Base-by-base conservation (phyloP, 2,888 invertebrate genomes). In the Athalia cordata region DNA sequence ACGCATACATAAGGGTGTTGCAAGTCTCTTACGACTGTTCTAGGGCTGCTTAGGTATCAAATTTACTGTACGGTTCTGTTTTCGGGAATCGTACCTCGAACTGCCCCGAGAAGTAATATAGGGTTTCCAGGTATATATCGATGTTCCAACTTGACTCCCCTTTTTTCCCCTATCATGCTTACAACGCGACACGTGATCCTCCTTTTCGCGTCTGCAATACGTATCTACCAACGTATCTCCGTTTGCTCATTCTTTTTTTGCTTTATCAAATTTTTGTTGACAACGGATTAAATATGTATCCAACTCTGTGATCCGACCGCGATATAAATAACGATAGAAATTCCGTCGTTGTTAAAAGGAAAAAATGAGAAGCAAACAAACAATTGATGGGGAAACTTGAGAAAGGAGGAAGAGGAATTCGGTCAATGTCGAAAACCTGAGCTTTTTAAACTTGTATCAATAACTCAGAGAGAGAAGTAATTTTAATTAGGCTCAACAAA, bases 41-140 rank as follows among this genome's bases (percentile, higher is more conserved):
- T 89, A 89, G 79, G 89, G 89, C 85, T 89, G 88, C 89, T 50
- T 72, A 79, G 82, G 83, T 87, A 86, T 89, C 87, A 83, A 85
- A 82, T 88, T 87, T 82, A 82, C 81, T 84, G 29, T 29, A 29
- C 29, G 85, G 86, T 86, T 88, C 87, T 84, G 84, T 87, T 89
- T 89, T 89, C 86, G 87, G 85, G 86, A 89, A 89, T 87, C 85
- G 88, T 88, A 88, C 86, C 84, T 88, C 82, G 86, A 86, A 85
- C 86, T 88, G 82, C 83, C 83, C 62, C 64, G 15, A 75, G 57
- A 43, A 75, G 15, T 62, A 83, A 84, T 88, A 29, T 29, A 88
- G 81, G 86, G 86, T 89, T 89, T 89, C 89, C 82, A 86, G 83
- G 80, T 83, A 72, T 78, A 77, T 47, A 75, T 75, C 80, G 79